Evolutionary conservation across 30 jellyfish, hydroid and myxozoan genomes (phyloP), one percentile per base, ranked within the genome.

Genomic region (Phacellophora camtschatica): DNA sequence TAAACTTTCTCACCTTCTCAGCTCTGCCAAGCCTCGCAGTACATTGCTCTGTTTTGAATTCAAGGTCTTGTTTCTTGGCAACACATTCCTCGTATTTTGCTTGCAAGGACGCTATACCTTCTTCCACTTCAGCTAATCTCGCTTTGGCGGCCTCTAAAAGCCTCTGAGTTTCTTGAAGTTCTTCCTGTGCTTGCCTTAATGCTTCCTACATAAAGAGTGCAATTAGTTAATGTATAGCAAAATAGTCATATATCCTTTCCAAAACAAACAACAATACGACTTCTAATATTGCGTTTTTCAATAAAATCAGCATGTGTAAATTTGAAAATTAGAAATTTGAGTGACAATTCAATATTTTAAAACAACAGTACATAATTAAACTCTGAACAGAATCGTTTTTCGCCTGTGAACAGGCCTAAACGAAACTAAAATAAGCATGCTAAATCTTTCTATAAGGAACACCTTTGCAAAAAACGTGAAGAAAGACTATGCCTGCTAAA

Each of bases 21-120:
- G 98, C 98, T 45, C 98, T 66, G 22, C 95, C 98, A 54, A 90
- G 92, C 65, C 98, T 90, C 9, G 88, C 98, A 18, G 96, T 77
- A 49, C 98, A 90, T 33, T 83, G 96, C 36, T 90, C 88, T 12
- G 98, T 90, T 50, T 90, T 90, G 83, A 83, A 83, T 37, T 90
- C 98, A n/a, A 90, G 76, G 22, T 90, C 98, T 78, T 90, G 94
- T 76, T 90, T 90, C 72, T 90, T 90, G 27, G 96, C 85, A 67
- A 90, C 83, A 71, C 98, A 90, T 71, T 90, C 98, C 28, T 84
- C 90, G 66, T 90, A 90, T 64, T 90, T 90, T 13, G 98, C 96
- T 66, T 90, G 98, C 49, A 90, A 73, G 12, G 96, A 75, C 5
- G 98, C 98, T 18, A 90, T 85, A 32, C 98, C 98, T 70, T 90